Percentiles rank a stretch among this genome's conserved stretches.
These are phyloP conservation scores for Lutjanus erythropterus DNA, from an alignment of 2,113 vertebrate species.

Conservation along the genomic window DNA sequence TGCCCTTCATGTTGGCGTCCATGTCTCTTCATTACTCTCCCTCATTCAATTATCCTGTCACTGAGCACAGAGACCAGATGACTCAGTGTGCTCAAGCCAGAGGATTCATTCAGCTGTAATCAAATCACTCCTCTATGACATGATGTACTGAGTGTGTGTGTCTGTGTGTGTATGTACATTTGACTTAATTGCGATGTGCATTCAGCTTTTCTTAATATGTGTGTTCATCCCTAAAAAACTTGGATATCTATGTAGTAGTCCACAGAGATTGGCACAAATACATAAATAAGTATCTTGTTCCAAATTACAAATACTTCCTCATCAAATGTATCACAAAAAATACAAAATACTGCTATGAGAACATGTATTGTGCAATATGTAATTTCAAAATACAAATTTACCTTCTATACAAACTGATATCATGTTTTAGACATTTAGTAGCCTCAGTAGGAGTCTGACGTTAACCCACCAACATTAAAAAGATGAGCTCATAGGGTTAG, in stretches of 20 bases:
- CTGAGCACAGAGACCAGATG: constrained; percentile 75
- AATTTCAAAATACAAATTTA: too few relatives aligned
- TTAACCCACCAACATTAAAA: too few relatives aligned
- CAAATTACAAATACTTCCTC: too few relatives aligned
- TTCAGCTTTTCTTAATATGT: neutral
- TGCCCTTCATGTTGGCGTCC: constrained; percentile 54
- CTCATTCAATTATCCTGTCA: constrained; percentile 76
- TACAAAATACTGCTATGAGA: too few relatives aligned
- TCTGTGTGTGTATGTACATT: neutral
- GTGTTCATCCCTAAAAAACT: neutral
- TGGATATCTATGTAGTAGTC: neutral
- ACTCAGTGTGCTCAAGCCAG: constrained; percentile 68
- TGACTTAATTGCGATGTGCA: constrained; percentile 6
- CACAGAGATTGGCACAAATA: too few relatives aligned
- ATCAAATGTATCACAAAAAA: too few relatives aligned
- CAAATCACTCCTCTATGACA: constrained; percentile 66
- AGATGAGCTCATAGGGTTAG: too few relatives aligned
- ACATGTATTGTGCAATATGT: too few relatives aligned
- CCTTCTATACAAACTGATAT: too few relatives aligned
- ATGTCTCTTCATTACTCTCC: constrained; percentile 69
- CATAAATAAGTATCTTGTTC: too few relatives aligned
- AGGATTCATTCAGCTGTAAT: constrained; percentile 71
- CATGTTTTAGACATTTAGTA: too few relatives aligned
- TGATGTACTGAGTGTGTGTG: constrained; percentile 31
- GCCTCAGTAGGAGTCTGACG: too few relatives aligned